Conservation (phyloP, 2,113 vertebrate species). For the Macaca fascicularis region T2T-MFA8v1.1 NC_088376.1:103835001-103835500, state of each 20-base stretch:
- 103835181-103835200: not conserved
- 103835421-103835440: not conserved
- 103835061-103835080: not conserved
- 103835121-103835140: not conserved
- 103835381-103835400: not conserved
- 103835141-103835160: not conserved
- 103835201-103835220: not conserved
- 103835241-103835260: not conserved
- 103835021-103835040: not conserved
- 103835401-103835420: not conserved
- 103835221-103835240: not conserved
- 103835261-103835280: not conserved
- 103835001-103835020: no score
- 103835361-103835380: not conserved
- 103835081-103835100: not conserved
- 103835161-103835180: not conserved
- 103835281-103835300: not conserved
- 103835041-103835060: not conserved
- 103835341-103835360: not conserved
- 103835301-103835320: not conserved
- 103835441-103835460: not conserved
- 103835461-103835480: not conserved
- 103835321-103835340: not conserved
- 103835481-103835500: not conserved
- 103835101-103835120: not conserved